Evolutionary conservation across 2,113 vertebrate species (phyloP).

Genomic region (human): GRCh38 chr12:76941501-76942000

Average conservation of each 20-base stretch:
- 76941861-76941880: conserved; percentile 32
- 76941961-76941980: neutral
- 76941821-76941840: neutral
- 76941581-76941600: conserved; percentile 5
- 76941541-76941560: neutral
- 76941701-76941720: neutral
- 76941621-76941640: neutral
- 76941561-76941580: neutral
- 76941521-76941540: neutral
- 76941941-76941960: neutral
- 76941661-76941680: neutral
- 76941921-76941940: conserved; percentile 29
- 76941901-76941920: conserved; percentile 10
- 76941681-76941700: neutral
- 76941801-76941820: neutral
- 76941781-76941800: conserved; percentile 16
- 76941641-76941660: neutral
- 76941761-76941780: neutral
- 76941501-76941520: neutral
- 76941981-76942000: conserved; percentile 22
- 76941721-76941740: neutral
- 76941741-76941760: neutral
- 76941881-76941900: neutral
- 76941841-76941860: neutral
- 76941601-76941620: neutral